Percentiles rank a stretch among this genome's conserved stretches.
phyloP scores from a whole-genome alignment of 2,888 invertebrate genomes.

The Aethes cnicana region DNA sequence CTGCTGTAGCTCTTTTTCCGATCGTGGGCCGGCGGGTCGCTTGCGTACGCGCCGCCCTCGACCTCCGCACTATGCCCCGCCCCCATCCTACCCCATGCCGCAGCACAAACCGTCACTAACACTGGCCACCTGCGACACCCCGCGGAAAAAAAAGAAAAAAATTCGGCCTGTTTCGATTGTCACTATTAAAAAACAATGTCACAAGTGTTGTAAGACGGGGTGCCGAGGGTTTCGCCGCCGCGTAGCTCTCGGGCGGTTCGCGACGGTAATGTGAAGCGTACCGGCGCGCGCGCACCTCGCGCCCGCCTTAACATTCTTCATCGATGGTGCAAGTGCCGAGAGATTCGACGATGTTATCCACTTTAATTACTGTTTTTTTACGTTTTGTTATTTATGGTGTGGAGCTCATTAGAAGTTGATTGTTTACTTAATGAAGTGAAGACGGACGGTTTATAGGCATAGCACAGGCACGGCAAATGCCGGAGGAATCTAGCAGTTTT shows the following conservation, averaged over 20 bases:
- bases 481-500: no score
- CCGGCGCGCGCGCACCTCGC: constrained; percentile 68
- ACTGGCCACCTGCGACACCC: constrained; percentile 66
- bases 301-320: constrained; percentile 61
- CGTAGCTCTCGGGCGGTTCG: constrained; percentile 66
- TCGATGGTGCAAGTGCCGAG: constrained; percentile 62
- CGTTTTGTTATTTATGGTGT: constrained; percentile 3
- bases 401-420: constrained; percentile 10
- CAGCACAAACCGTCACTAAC: constrained; percentile 73
- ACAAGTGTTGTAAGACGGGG: constrained; percentile 38
- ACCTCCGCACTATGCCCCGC: constrained; percentile 79
- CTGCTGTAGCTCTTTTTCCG: constrained; percentile 65
- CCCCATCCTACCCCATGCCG: constrained; percentile 78
- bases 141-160: constrained; percentile 37
- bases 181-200: neutral
- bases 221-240: constrained; percentile 57
- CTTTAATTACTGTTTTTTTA: constrained; percentile 4
- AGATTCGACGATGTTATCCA: constrained; percentile 33
- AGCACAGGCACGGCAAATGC: no score
- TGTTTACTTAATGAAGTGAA: constrained; percentile 5
- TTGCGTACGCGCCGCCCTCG: constrained; percentile 72
- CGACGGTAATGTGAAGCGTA: constrained; percentile 77
- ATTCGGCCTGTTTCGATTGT: constrained; percentile 24
- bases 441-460: constrained; percentile 14
- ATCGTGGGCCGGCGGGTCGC: constrained; percentile 75